phyloP scores from a whole-genome alignment of 2,888 invertebrate species.

The Schizaphis graminum region DNA sequence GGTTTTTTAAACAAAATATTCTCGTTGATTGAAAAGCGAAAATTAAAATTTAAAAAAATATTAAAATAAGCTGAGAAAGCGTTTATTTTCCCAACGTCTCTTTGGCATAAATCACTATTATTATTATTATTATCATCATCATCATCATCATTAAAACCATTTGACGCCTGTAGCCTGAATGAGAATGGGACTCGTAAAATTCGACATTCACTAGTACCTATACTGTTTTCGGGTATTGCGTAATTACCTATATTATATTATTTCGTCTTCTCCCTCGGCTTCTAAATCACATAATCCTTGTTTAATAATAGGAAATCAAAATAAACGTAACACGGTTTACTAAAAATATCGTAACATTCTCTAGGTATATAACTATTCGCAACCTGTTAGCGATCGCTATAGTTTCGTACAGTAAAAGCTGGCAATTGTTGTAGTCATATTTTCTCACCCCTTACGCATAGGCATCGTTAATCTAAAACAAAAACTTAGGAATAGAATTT shows the following conservation, averaged over 20 bases:
- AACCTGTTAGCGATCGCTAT: neutral
- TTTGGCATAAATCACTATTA: neutral
- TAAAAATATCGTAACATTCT: slow-evolving; percentile 19
- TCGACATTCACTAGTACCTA: neutral
- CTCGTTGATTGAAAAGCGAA: neutral
- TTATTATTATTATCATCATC: neutral
- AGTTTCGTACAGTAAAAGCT: neutral
- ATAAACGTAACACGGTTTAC: neutral
- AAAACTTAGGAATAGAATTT: neutral
- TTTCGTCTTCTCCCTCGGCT: neutral
- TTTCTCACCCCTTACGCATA: neutral
- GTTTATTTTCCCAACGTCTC: neutral
- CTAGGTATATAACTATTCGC: neutral
- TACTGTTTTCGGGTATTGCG: neutral
- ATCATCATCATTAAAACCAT: neutral
- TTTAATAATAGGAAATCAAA: neutral
- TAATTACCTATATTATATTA: neutral
- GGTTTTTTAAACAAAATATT: neutral
- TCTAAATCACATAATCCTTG: neutral
- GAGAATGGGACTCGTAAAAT: neutral
- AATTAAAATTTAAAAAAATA: neutral
- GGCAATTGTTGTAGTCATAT: neutral
- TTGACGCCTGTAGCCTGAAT: neutral
- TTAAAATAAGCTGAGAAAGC: neutral
- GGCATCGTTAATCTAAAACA: neutral